Evolutionary conservation across 2,113 vertebrate species (phyloP).

Genomic region (Brachionichthys hirsutus): DNA sequence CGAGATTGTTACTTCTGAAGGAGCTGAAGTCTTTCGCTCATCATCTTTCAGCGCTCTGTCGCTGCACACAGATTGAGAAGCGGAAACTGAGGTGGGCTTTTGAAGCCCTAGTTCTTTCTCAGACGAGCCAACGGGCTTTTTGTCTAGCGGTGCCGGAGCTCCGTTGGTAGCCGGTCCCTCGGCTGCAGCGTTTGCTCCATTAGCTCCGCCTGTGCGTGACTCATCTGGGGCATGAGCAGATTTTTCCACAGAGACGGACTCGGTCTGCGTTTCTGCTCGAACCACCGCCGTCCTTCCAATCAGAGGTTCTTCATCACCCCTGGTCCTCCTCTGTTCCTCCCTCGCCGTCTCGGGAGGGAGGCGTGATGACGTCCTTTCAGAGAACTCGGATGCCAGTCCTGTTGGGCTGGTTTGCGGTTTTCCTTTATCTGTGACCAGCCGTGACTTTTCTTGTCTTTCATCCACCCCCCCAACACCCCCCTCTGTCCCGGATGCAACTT

Average conservation of each 20-base stretch:
- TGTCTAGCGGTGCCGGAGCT: background rate
- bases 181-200: slow-evolving; percentile 23
- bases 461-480: background rate
- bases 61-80: slow-evolving; percentile 6
- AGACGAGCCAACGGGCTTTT: background rate
- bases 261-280: slow-evolving; percentile 27
- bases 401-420: slow-evolving; percentile 11
- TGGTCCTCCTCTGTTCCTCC: slow-evolving; percentile 21
- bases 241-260: slow-evolving; percentile 58
- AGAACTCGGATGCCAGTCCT: background rate
- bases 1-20: slow-evolving; percentile 14
- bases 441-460: slow-evolving; percentile 22
- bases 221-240: slow-evolving; percentile 43
- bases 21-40: background rate
- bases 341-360: slow-evolving; percentile 31
- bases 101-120: slow-evolving; percentile 1
- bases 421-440: background rate
- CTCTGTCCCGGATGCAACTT: slow-evolving; percentile 9
- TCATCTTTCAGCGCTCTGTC: background rate
- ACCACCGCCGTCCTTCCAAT: slow-evolving; percentile 11
- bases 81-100: slow-evolving; percentile 13
- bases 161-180: slow-evolving; percentile 31
- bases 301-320: slow-evolving; percentile 24
- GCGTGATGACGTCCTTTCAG: slow-evolving; percentile 23
- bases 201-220: slow-evolving; percentile 56